phyloP scores from a whole-genome alignment of 2,888 invertebrate species.

The Trachelus iudaicus region DNA sequence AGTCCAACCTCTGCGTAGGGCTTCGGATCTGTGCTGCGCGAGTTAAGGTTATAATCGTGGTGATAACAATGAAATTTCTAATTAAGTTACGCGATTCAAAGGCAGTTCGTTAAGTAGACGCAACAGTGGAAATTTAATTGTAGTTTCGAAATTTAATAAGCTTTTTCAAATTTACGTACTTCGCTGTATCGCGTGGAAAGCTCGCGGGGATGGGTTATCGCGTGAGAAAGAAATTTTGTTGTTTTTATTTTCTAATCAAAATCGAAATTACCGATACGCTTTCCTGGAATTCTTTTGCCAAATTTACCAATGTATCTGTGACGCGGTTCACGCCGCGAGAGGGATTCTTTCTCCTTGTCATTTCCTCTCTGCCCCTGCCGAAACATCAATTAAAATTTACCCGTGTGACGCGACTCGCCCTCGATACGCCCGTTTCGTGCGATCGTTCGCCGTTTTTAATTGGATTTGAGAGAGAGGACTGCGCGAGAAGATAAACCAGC shows the following conservation, averaged over 20 bases:
- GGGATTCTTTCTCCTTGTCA: conserved; percentile 15
- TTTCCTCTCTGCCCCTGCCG: conserved; percentile 33
- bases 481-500: conserved; percentile 23
- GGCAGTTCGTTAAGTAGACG: not conserved
- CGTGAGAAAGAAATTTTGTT: rapidly evolving
- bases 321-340: not conserved
- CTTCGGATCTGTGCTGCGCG: too few relatives aligned
- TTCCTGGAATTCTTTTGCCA: too few relatives aligned
- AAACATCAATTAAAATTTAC: conserved; percentile 63
- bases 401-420: conserved; percentile 48
- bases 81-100: not conserved
- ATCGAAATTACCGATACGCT: too few relatives aligned
- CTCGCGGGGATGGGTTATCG: too few relatives aligned
- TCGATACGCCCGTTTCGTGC: conserved; percentile 57
- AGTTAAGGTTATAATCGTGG: too few relatives aligned
- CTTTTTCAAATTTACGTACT: too few relatives aligned
- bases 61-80: not conserved
- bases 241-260: too few relatives aligned
- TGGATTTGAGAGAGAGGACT: conserved; percentile 48
- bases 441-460: conserved; percentile 61
- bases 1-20: too few relatives aligned
- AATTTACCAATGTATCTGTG: too few relatives aligned
- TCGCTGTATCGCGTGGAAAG: too few relatives aligned
- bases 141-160: too few relatives aligned
- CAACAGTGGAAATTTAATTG: too few relatives aligned